These are phyloP conservation scores for Morone chrysops DNA, from an alignment of 2,113 vertebrate genomes.

Conservation along the genomic window DNA sequence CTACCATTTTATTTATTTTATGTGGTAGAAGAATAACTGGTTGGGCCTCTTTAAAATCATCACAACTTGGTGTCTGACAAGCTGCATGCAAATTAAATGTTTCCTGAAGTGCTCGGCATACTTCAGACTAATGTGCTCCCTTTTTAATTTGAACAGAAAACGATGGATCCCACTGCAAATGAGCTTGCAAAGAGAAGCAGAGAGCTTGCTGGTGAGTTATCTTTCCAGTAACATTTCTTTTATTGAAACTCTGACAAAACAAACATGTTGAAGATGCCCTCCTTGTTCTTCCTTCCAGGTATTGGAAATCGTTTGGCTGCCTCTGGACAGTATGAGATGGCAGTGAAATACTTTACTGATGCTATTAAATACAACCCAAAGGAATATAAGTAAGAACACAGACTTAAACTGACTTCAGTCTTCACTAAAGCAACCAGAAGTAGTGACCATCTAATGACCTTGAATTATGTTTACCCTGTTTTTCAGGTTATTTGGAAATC, in stretches of 20 bases:
- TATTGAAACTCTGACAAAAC: not conserved
- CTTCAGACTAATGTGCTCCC: not conserved
- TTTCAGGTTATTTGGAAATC: conserved; percentile 90
- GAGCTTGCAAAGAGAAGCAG: conserved; percentile 72
- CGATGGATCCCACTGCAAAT: conserved; percentile 19
- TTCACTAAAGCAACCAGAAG: not conserved
- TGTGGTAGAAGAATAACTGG: not conserved
- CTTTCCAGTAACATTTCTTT: not conserved
- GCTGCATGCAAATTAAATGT: not conserved
- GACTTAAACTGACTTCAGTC: not conserved
- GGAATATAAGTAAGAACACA: conserved; percentile 84
- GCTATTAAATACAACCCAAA: conserved; percentile 88
- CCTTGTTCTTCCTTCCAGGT: conserved; percentile 68
- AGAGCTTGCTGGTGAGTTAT: conserved; percentile 77
- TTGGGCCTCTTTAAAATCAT: not conserved
- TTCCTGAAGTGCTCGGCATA: not conserved
- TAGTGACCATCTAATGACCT: not conserved
- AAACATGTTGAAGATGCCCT: not conserved
- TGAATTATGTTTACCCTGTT: not conserved
- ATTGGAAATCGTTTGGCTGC: conserved; percentile 82
- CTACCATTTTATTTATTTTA: no score
- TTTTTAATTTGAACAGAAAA: conserved; percentile 46
- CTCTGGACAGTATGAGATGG: conserved; percentile 76
- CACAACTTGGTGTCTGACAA: not conserved
- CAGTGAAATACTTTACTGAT: conserved; percentile 84